Base-by-base conservation (phyloP, 2,113 vertebrate species). In the Ardeotis arabs region DNA sequence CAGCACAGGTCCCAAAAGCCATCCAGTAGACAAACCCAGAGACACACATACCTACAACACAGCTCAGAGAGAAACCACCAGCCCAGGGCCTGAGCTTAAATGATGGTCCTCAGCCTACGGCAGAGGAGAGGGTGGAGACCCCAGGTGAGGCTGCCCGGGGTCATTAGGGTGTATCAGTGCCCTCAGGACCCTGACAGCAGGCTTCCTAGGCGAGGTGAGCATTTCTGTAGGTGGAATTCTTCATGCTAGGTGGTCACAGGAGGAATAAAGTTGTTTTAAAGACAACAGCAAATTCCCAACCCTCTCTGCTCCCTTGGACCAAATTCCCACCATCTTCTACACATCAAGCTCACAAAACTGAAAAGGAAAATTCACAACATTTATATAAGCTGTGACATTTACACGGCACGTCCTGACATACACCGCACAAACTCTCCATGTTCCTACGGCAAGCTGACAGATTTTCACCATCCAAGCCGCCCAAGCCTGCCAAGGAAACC, bases 41-140 rank as follows among this genome's bases (percentile, higher is more conserved):
- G 10, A 4, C 12, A 47, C 8, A 23, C n/a, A 17, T 4, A 2
- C 27, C 47, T 47, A 2, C 21, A 52, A 3, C 41, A 14, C 0
- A 50, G 5, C 35, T 23, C 31, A 37, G 7, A n/a, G 3, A 5
- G 19, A 60, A 55, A 2, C 8, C 3, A 3, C 2, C 14, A 47
- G 1, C 10, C 53, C 28, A 21, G 28, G 28, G 33, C n/a, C 55
- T 33, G 73, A 21, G 24, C 35, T 94, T 78, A 47, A 83, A 87
- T 68, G 20, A 47, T 67, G 47, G 10, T 68, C 20, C 66, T 67
- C 47, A 52, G 53, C 83, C 78, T 39, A 23, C 17, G 53, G 44
- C 39, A 37, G 67, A 70, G n/a, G n/a, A 14, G 44, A 39, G 47
- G 39, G 50, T 53, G 44, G 21, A 66, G 85, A 80, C 35, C 50